Base-by-base conservation (phyloP, 37 sponge, comb jelly and placozoan species). In the Cliona cf. orientalis region DNA sequence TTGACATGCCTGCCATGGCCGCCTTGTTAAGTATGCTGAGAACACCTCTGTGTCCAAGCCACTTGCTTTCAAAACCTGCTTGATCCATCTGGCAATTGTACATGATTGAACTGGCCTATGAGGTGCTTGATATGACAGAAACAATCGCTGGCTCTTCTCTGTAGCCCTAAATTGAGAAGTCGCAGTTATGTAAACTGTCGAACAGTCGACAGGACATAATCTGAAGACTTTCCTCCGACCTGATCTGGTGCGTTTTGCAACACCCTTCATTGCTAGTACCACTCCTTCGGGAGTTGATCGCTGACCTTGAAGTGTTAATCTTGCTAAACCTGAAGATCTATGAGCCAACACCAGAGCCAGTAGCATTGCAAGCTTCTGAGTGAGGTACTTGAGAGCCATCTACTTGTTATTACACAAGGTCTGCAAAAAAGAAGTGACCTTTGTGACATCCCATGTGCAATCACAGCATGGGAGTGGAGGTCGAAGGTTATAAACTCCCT, bases 391-490 rank as follows among this genome's bases (percentile, higher is more conserved):
- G 37, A 86, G 38, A 7, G 80, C 62, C 35, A 86, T 42, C 42
- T 55, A 4, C 2, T 61, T 39, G 39, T 84, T 86, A 3, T 62
- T 55, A 5, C 68, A 55, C 7, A 55, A 25, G 17, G 1, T 22
- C 1, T 74, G 19, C 0, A 83, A 37, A 28, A 11, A 83, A 22
- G 57, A n/a, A 6, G 69, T 40, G 33, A 79, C 87, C 44, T 31
- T 45, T 28, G 33, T 17, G 3, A 79, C 74, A 33, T 86, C 74
- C 87, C 85, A 68, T 2, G 76, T 45, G 11, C 42, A 11, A 5
- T 14, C 23, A 46, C 76, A 84, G 42, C 39, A 49, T 9, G 77
- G 85, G 45, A 40, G 56, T 26, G 85, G 77, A 17, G 85, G 85
- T 31, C 78, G 9, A 2, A 35, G 21, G 78, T 84, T 84, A 44